Evolutionary conservation across 2,113 vertebrate species (phyloP), one percentile per base, ranked within the genome.

Genomic region (Syrrhaptes paradoxus): DNA sequence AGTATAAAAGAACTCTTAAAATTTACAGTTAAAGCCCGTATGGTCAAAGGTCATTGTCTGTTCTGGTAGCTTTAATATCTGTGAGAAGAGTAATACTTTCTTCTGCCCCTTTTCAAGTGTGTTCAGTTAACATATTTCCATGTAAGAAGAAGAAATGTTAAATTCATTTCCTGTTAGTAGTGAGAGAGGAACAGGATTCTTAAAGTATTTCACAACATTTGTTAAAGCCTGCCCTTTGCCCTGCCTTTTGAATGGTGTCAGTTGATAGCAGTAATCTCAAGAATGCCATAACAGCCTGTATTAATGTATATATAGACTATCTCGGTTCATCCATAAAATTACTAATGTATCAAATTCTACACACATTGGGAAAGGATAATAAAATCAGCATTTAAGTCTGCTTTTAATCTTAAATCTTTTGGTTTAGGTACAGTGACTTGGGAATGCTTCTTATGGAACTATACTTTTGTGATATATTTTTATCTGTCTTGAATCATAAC

Each of bases 131-230:
- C 28, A 81, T 85, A 77, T 78, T 92, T 87, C 11, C 11, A 36
- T 49, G 17, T 68, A 58, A 92, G 95, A 96, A 75, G 89, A 89
- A 97, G 91, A 96, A 96, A 96, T 79, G 63, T 76, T 95, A 46
- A 94, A 85, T 95, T 92, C 45, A 55, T 96, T 96, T 97, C 94
- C 94, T 94, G 87, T 94, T 79, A 62, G 36, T 58, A 87, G 46
- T 58, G 78, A 79, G 80, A 93, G 81, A 83, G 94, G 95, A 96
- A 96, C 85, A 88, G 43, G 18, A 62, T 83, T 97, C 81, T 94
- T 87, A 89, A 86, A 95, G 46, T 89, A 89, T 97, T 97, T 96
- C 86, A 89, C 91, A 95, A 97, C 46, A 55, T 85, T 89, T 76
- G 25, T 87, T 82, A 67, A 87, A 67, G 66, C 38, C 80, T 95